Percentiles rank a stretch among this genome's conserved stretches.
These are phyloP conservation scores for Kryphioiulus occultus DNA, from an alignment of 2,888 invertebrate genomes.

Conservation along the genomic window DNA sequence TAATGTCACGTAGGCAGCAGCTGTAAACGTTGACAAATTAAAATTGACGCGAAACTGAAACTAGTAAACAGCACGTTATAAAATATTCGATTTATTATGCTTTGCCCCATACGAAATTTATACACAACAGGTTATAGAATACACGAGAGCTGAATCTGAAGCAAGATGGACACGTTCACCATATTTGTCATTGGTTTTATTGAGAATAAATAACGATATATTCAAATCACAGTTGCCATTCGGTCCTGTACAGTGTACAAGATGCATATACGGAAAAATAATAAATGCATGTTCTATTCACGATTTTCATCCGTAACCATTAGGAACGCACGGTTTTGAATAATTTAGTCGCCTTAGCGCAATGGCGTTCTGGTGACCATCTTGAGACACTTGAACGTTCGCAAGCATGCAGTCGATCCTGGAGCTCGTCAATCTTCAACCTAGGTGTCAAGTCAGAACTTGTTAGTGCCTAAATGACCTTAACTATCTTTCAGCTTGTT, in stretches of 20 bases:
- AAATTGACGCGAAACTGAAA: no score
- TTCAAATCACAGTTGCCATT: neutral
- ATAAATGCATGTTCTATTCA: neutral
- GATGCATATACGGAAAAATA: neutral
- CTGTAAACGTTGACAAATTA: no score
- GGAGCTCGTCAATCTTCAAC: no score
- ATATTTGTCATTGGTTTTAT: neutral
- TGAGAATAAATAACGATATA: neutral
- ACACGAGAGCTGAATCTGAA: neutral
- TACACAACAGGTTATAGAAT: neutral
- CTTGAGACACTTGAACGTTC: no score
- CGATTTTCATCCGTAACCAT: neutral
- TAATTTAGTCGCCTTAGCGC: neutral
- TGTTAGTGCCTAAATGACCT: no score
- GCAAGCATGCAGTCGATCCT: no score
- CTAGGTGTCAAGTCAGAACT: no score
- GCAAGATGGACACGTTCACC: neutral
- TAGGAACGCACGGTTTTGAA: neutral
- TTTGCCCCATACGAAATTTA: slow-evolving; percentile 23
- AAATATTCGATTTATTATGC: slow-evolving; percentile 4
- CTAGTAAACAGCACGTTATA: neutral
- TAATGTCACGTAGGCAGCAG: no score
- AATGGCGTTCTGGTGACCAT: neutral
- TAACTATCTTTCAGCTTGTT: no score
- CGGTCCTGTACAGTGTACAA: neutral